Evolutionary conservation across 2,113 vertebrate genomes (phyloP).

Genomic region (Heptranchias perlo): DNA sequence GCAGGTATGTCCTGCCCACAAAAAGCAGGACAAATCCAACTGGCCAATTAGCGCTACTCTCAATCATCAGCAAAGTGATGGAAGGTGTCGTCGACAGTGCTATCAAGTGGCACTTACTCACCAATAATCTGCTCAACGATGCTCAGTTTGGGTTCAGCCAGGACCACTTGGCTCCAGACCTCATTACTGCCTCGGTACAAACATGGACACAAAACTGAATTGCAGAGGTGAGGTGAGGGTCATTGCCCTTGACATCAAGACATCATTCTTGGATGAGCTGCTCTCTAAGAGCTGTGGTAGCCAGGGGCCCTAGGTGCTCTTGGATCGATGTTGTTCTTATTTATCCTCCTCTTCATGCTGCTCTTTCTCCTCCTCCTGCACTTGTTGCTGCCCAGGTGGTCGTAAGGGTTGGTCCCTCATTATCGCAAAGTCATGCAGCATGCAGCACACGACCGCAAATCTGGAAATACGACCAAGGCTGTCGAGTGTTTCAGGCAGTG

Average conservation of each 20-base stretch:
- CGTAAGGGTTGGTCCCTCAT: background rate
- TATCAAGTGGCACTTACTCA: no score
- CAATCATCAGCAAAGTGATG: no score
- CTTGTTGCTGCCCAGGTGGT: background rate
- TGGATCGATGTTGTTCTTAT: background rate
- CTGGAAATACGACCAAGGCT: background rate
- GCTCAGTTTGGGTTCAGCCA: no score
- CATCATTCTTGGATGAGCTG: background rate
- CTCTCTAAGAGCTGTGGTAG: background rate
- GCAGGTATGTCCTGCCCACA: no score
- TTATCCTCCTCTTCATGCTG: background rate
- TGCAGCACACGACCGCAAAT: background rate
- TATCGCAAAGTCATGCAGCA: background rate
- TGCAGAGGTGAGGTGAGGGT: background rate
- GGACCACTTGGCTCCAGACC: no score
- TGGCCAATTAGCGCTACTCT: no score
- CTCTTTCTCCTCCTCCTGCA: background rate
- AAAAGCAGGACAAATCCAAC: no score
- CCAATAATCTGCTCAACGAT: no score
- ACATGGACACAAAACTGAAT: background rate
- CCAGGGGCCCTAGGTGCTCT: background rate
- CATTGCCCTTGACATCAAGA: background rate
- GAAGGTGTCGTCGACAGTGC: no score
- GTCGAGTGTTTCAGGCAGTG: background rate
- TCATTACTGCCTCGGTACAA: no score